Conservation (phyloP, 2,113 vertebrate genomes). For the Petromus typicus region DNA sequence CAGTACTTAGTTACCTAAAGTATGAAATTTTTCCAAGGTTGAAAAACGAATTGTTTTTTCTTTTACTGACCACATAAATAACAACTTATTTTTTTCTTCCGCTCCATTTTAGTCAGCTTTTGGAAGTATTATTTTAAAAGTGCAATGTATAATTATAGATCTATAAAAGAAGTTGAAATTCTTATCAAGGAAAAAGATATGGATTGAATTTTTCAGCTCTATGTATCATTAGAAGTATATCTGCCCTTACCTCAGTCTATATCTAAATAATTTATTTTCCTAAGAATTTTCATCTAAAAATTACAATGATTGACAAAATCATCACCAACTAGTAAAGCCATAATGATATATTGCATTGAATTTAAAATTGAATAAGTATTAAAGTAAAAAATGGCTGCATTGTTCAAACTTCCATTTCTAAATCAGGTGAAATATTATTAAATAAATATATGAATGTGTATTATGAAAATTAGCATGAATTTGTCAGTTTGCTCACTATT, state of each 20-base stretch:
- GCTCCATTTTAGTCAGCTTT: not conserved
- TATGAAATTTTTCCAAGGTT: not conserved
- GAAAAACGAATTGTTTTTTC: not conserved
- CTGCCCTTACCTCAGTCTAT: not conserved
- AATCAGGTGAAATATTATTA: not conserved
- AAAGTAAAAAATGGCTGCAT: not conserved
- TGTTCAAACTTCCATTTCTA: not conserved
- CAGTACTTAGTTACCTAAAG: not conserved
- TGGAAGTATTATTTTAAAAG: constrained; percentile 30
- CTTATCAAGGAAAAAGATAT: not conserved
- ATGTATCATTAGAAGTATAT: not conserved
- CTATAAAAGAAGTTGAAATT: constrained; percentile 37
- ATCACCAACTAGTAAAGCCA: not conserved
- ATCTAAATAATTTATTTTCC: not conserved
- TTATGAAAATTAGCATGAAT: constrained; percentile 35
- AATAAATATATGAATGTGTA: constrained; percentile 8
- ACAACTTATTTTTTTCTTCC: constrained; percentile 4
- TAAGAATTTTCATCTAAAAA: too few relatives aligned
- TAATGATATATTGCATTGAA: not conserved
- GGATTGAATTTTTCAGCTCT: not conserved
- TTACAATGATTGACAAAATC: constrained; percentile 31
- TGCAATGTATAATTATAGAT: not conserved
- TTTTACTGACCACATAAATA: not conserved
- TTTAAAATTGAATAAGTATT: constrained; percentile 18
- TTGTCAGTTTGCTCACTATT: constrained; percentile 21